phyloP scores from a whole-genome alignment of 2,888 invertebrate species.

The Hetaerina titia region DNA sequence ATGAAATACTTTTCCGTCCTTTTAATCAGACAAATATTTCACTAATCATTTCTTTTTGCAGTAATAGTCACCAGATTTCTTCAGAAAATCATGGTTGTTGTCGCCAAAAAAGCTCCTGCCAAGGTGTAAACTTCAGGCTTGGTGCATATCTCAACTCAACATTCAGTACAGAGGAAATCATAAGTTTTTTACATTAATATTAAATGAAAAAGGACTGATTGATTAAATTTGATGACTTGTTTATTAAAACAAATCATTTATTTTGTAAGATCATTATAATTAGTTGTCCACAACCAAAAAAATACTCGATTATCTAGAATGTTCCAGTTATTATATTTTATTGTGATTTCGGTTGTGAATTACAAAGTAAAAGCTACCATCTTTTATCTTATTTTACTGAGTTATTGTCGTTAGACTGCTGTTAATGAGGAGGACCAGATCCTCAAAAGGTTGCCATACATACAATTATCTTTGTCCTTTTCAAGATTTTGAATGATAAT shows the following conservation, averaged over 20 bases:
- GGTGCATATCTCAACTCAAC: slow-evolving; percentile 36
- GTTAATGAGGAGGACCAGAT: neutral
- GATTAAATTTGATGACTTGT: neutral
- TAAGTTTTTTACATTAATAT: neutral
- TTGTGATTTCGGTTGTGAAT: slow-evolving; percentile 14
- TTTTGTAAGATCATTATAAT: neutral
- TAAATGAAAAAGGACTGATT: neutral
- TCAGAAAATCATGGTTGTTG: slow-evolving; percentile 87
- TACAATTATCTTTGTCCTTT: neutral
- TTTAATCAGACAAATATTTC: slow-evolving; percentile 5
- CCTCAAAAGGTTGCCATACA: slow-evolving; percentile 8
- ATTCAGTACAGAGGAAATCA: neutral
- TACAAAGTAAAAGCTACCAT: neutral
- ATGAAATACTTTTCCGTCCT: neutral
- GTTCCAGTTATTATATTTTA: neutral
- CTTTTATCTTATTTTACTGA: slow-evolving; percentile 12
- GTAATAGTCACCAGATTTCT: slow-evolving; percentile 82
- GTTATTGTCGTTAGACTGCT: neutral
- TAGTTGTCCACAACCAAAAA: neutral
- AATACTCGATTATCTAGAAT: slow-evolving; percentile 1
- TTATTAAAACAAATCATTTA: neutral
- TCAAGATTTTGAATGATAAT: neutral
- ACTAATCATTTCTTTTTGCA: slow-evolving; percentile 74
- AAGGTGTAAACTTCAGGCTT: slow-evolving; percentile 80
- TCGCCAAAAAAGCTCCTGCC: slow-evolving; percentile 86